Conservation (phyloP, 2,888 invertebrate species). For the Endotricha flammealis region DNA sequence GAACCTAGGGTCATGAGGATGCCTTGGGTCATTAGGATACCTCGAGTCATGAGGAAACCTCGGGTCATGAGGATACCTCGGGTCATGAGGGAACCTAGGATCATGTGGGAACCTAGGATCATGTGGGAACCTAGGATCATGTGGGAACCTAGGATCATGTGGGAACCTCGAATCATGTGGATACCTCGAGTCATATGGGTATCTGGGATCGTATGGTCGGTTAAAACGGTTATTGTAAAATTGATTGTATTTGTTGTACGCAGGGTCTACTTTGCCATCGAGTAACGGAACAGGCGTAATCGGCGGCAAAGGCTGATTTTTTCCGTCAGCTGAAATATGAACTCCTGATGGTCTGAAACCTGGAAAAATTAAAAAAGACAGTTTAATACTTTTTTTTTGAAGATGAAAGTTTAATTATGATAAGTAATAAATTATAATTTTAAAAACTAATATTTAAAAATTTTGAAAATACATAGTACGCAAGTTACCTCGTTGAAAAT, state of each 20-base stretch:
- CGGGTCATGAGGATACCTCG: constrained; percentile 12
- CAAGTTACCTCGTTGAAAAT: too few relatives aligned
- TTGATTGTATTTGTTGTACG: constrained; percentile 43
- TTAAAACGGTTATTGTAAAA: constrained; percentile 32
- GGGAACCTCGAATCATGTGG: constrained; percentile 22
- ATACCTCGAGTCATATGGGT: constrained; percentile 35
- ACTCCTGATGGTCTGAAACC: constrained; percentile 81
- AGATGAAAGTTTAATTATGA: too few relatives aligned
- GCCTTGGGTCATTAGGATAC: constrained; percentile 21
- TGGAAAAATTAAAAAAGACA: too few relatives aligned
- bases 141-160: constrained; percentile 11
- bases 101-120: constrained; percentile 10
- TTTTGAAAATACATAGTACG: too few relatives aligned
- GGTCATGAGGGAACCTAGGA: constrained; percentile 9
- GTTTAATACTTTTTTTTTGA: too few relatives aligned
- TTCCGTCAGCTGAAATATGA: constrained; percentile 80
- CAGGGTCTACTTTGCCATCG: constrained; percentile 40
- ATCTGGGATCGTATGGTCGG: constrained; percentile 22
- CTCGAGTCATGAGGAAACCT: constrained; percentile 10
- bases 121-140: constrained; percentile 8
- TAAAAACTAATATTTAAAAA: too few relatives aligned
- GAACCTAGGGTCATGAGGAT: constrained; percentile 8
- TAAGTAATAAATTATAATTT: too few relatives aligned
- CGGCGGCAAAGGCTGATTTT: constrained; percentile 61
- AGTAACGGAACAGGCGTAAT: constrained; percentile 25